Conservation (phyloP, 2,888 invertebrate genomes). For the Agrotis puta region DNA sequence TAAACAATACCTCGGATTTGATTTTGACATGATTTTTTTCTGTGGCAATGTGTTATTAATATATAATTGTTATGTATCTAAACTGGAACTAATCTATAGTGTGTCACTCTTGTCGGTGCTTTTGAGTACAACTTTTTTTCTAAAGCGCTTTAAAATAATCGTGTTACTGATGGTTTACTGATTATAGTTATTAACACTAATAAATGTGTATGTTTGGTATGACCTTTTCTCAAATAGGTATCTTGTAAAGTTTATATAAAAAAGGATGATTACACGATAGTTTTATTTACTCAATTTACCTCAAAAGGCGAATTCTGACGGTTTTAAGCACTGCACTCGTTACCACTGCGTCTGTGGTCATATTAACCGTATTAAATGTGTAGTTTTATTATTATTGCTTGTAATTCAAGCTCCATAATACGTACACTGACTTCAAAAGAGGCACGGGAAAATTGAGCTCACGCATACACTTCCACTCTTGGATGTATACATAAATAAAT, state of each 20-base stretch:
- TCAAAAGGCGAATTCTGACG: constrained; percentile 24
- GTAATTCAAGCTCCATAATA: constrained; percentile 59
- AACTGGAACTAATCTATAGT: background rate
- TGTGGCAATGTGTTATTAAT: constrained; percentile 29
- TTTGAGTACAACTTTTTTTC: background rate
- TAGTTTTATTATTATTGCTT: constrained; percentile 65
- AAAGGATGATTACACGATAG: constrained; percentile 15
- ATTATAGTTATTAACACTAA: background rate
- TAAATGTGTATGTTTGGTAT: background rate
- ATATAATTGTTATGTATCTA: background rate
- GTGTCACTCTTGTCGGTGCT: background rate
- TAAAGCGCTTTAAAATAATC: background rate
- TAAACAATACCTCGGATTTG: constrained; percentile 45
- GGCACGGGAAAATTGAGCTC: constrained; percentile 19
- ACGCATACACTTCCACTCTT: constrained; percentile 1
- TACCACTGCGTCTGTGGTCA: constrained; percentile 17
- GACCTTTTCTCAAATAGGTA: background rate
- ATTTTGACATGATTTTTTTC: constrained; percentile 57
- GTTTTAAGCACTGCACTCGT: constrained; percentile 24
- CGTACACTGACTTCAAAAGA: constrained; percentile 50
- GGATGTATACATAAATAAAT: constrained; percentile 3
- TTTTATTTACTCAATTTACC: constrained; percentile 34
- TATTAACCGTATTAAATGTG: constrained; percentile 62
- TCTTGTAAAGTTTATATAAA: background rate
- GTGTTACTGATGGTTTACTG: background rate